Evolutionary conservation across 2,797 vertebrate species (phyloP).

Genomic region (Cetoscarus ocellatus): DNA sequence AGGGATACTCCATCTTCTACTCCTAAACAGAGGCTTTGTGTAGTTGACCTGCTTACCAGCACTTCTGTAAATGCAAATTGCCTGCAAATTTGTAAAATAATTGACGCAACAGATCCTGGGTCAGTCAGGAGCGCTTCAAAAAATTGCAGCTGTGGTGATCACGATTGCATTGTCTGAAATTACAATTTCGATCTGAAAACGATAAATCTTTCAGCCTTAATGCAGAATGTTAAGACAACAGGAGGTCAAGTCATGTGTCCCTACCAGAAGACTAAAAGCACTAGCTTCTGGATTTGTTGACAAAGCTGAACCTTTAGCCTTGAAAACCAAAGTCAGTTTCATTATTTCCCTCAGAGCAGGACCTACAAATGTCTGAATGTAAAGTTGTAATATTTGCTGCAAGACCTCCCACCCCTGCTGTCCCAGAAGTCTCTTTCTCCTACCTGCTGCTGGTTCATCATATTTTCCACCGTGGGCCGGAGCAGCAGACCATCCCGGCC

Average conservation of each 20-base stretch:
- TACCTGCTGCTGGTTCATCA: conserved; percentile 73
- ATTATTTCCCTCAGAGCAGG: conserved; percentile 4
- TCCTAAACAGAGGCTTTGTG: too few species aligned
- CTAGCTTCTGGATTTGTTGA: neutral
- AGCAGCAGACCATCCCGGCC: conserved; percentile 59
- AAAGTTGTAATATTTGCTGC: conserved; percentile 17
- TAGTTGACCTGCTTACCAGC: too few species aligned
- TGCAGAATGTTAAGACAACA: too few species aligned
- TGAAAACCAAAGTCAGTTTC: neutral
- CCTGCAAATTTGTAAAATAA: too few species aligned
- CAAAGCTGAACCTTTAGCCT: conserved; percentile 26
- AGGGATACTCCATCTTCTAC: too few species aligned
- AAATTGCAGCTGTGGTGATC: too few species aligned
- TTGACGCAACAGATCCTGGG: too few species aligned
- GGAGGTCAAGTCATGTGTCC: neutral
- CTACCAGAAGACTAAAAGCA: neutral
- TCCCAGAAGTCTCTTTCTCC: conserved; percentile 65
- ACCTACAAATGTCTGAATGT: conserved; percentile 34
- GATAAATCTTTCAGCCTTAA: too few species aligned
- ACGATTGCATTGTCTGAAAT: too few species aligned
- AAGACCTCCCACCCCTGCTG: conserved; percentile 39
- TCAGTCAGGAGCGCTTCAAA: too few species aligned
- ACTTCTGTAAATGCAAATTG: too few species aligned
- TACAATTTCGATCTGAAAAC: too few species aligned
- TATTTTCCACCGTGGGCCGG: conserved; percentile 80